Base-by-base conservation (phyloP, 1,140 invertebrate genomes). In the Uloborus diversus region DNA sequence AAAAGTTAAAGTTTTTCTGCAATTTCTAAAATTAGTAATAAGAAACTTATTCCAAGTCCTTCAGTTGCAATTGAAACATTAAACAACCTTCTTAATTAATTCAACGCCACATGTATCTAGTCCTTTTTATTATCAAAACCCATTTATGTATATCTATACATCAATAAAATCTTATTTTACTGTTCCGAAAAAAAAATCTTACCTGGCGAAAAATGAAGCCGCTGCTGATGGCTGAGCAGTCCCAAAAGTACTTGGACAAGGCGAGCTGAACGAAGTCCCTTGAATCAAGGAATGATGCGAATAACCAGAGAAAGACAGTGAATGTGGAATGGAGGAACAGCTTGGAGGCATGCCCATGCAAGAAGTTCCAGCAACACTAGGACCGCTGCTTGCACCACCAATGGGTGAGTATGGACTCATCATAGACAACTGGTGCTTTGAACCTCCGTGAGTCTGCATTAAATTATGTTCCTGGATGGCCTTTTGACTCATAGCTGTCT, bases 191-290 rank as follows among this genome's bases (percentile, higher is more conserved):
- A n/a, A n/a, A n/a, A n/a, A n/a, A n/a, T 9, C 81, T 81, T 65
- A 82, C 82, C 82, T 81, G 30, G 83, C 83, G 56, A 84, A 84
- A 61, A 83, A 84, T 3, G 82, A 82, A 0, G 83, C 83, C 2
- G 83, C 83, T 4, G 82, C 83, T 33, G 79, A 82, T 0, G 82
- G 81, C 27, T 79, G 80, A 17, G 62, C 71, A 20, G 64, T 25
- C 17, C 56, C 75, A 47, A 76, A 69, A 11, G 61, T 73, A 37
- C 75, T 73, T 5, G 68, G 53, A 47, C 81, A 82, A 20, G 81
- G 81, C 0, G 81, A 82, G 37, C 81, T 82, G 59, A 79, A 82
- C 1, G 81, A 82, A 27, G 81, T 82, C 5, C 78, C 81, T 35
- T 82, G 81, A 23, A 82, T 32, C 32, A 79, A 20, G 13, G 81